phyloP scores from a whole-genome alignment of 1,140 invertebrate genomes.

The Idris sp. region DNA sequence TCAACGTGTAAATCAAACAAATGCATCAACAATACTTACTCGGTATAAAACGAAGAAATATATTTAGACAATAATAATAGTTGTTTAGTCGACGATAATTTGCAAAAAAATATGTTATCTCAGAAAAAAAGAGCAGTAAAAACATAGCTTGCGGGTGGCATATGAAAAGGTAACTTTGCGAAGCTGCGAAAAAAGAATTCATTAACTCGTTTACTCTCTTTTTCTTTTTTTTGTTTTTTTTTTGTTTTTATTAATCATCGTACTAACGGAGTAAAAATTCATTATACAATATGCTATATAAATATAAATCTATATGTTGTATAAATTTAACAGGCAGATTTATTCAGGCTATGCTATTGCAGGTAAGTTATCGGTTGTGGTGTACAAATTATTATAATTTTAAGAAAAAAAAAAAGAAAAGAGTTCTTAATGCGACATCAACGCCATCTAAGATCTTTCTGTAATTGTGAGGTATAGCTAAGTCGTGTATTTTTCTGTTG shows the following conservation, averaged over 20 bases:
- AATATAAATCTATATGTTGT: slow-evolving; percentile 60
- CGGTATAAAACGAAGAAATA: slow-evolving; percentile 60
- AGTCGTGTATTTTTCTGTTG: slow-evolving; percentile 55
- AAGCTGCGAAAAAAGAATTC: slow-evolving; percentile 43
- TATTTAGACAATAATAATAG: slow-evolving; percentile 43
- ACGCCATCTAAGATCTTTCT: slow-evolving; percentile 39
- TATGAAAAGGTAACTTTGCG: slow-evolving; percentile 26
- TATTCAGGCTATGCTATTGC: slow-evolving; percentile 59
- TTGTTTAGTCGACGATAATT: slow-evolving; percentile 28
- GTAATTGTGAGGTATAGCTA: slow-evolving; percentile 54
- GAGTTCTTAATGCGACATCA: slow-evolving; percentile 44
- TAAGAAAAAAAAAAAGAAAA: too few relatives aligned
- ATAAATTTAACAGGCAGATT: slow-evolving; percentile 61
- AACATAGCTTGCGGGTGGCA: slow-evolving; percentile 24
- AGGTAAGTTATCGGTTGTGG: too few relatives aligned
- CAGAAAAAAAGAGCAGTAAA: slow-evolving; percentile 9
- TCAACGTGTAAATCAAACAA: slow-evolving; percentile 62
- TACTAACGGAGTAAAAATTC: slow-evolving; percentile 39
- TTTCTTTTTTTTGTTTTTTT: slow-evolving; percentile 24
- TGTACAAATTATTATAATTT: too few relatives aligned
- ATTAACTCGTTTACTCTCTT: slow-evolving; percentile 33
- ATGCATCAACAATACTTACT: slow-evolving; percentile 62
- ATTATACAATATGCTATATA: slow-evolving; percentile 57
- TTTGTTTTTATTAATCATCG: slow-evolving; percentile 32
- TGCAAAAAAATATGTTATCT: too few relatives aligned